Conservation (phyloP, 2,797 vertebrate genomes). For the Taeniopygia guttata region DNA sequence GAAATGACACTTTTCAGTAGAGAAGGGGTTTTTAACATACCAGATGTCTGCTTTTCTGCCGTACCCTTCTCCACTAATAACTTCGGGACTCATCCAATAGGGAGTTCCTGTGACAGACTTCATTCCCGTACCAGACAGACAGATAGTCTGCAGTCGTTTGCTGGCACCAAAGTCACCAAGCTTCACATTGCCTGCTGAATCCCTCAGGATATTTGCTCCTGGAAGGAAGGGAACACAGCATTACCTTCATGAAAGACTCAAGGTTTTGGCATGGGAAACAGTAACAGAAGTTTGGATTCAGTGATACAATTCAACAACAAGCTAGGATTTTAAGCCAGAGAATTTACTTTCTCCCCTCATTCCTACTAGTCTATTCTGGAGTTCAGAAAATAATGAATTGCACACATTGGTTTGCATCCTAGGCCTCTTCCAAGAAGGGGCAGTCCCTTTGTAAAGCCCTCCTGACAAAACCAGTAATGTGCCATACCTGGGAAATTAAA, state of each 20-base stretch:
- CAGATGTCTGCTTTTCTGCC: conserved; percentile 98
- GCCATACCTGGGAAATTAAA: neutral
- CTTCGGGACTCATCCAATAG: conserved; percentile 99
- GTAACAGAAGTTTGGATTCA: neutral
- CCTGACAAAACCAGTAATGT: neutral
- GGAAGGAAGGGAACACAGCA: neutral
- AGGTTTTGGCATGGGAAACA: neutral
- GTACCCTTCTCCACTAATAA: conserved; percentile 98
- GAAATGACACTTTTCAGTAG: neutral
- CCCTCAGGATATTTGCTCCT: conserved; percentile 97
- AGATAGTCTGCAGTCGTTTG: conserved; percentile 95
- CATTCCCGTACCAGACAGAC: conserved; percentile 95
- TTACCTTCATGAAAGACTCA: neutral
- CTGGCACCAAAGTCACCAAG: conserved; percentile 97
- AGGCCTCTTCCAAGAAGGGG: neutral
- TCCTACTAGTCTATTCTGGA: neutral
- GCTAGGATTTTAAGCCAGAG: neutral
- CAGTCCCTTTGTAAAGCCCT: neutral
- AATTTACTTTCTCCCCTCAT: neutral
- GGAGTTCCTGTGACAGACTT: conserved; percentile 97
- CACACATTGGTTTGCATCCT: neutral
- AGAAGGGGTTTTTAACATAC: conserved; percentile 71
- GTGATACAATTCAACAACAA: neutral
- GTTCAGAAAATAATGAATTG: neutral
- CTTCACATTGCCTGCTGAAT: conserved; percentile 96